Evolutionary conservation across 2,888 invertebrate species (phyloP).

Genomic region (Watsonalla binaria): DNA sequence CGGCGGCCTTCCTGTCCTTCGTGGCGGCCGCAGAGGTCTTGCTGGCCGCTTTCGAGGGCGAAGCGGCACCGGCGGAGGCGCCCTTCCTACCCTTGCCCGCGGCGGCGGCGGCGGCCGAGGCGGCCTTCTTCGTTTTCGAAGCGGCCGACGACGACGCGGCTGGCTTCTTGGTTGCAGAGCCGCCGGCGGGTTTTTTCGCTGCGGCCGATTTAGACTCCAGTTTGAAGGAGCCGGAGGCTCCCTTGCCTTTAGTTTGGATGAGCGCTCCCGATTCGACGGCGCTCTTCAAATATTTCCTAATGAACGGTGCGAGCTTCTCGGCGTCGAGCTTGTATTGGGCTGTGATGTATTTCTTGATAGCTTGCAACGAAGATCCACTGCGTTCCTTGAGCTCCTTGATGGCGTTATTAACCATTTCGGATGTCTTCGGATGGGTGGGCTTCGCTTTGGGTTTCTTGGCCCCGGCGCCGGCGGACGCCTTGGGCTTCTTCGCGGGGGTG

Average conservation of each 20-base stretch:
- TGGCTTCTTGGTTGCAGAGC: slow-evolving; percentile 16
- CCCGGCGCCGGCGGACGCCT: slow-evolving; percentile 13
- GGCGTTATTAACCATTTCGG: slow-evolving; percentile 78
- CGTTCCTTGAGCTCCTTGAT: slow-evolving; percentile 73
- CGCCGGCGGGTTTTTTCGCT: slow-evolving; percentile 2
- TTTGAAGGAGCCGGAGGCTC: slow-evolving; percentile 67
- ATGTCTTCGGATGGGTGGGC: slow-evolving; percentile 41
- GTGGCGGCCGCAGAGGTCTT: slow-evolving; percentile 11
- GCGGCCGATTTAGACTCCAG: slow-evolving; percentile 40
- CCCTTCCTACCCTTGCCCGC: slow-evolving; percentile 13
- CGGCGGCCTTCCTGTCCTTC: slow-evolving; percentile 19
- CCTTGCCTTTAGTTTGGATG: slow-evolving; percentile 77
- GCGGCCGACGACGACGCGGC: slow-evolving; percentile 17
- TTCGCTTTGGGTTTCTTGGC: slow-evolving; percentile 46
- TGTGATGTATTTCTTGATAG: slow-evolving; percentile 81
- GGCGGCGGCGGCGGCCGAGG: slow-evolving; percentile 12
- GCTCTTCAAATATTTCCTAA: slow-evolving; percentile 75
- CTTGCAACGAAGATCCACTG: slow-evolving; percentile 77
- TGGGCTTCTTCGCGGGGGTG: slow-evolving; percentile 11
- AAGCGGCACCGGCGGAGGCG: slow-evolving; percentile 21
- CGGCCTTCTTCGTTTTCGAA: slow-evolving; percentile 16
- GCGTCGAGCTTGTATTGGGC: slow-evolving; percentile 79
- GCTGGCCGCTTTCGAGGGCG: slow-evolving; percentile 18
- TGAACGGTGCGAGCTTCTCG: slow-evolving; percentile 77
- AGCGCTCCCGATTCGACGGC: slow-evolving; percentile 75